Conservation (phyloP, 2,888 invertebrate genomes). For the Alviniconcha strummeri region DNA sequence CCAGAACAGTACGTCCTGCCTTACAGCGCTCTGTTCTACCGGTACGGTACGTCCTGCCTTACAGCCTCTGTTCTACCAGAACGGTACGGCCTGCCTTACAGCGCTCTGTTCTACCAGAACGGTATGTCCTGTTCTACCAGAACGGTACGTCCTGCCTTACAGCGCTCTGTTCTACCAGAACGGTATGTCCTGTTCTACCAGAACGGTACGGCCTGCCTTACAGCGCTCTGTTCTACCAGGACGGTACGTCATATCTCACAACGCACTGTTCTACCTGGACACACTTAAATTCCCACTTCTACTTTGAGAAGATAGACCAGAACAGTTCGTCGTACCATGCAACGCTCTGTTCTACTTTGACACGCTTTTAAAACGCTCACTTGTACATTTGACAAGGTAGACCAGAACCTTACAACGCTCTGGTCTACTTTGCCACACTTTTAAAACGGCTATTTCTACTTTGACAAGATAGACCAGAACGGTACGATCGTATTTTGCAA, state of each 20-base stretch:
- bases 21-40: too few relatives aligned
- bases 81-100: background rate
- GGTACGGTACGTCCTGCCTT: too few relatives aligned
- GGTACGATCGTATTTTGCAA: too few relatives aligned
- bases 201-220: background rate
- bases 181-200: too few relatives aligned
- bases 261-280: slow-evolving; percentile 36
- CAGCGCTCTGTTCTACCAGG: background rate
- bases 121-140: background rate
- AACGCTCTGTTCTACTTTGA: too few relatives aligned
- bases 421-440: too few relatives aligned
- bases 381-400: slow-evolving; percentile 25
- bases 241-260: too few relatives aligned
- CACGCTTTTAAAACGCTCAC: too few relatives aligned
- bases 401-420: slow-evolving; percentile 26
- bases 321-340: slow-evolving; percentile 31
- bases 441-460: too few relatives aligned
- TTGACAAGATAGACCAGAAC: too few relatives aligned
- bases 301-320: slow-evolving; percentile 42
- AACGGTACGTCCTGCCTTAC: background rate
- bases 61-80: background rate
- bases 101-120: background rate
- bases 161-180: too few relatives aligned
- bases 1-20: too few relatives aligned
- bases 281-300: slow-evolving; percentile 41